These are phyloP conservation scores for Acleris cristana DNA, from an alignment of 2,888 invertebrate species.

Conservation along the genomic window DNA sequence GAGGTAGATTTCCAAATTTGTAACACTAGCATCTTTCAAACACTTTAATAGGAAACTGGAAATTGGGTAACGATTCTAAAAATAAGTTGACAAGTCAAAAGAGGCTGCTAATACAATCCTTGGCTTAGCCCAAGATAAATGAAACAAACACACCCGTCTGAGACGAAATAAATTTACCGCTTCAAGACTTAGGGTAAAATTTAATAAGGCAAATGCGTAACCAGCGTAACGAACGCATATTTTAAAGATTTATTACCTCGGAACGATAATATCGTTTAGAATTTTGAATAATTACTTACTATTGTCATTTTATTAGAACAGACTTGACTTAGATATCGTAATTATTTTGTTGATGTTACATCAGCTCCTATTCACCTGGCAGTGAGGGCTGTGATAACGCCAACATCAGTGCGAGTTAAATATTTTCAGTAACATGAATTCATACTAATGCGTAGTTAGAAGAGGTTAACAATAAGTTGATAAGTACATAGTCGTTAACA, in stretches of 20 bases:
- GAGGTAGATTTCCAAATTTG: too few species aligned
- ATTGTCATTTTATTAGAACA: background rate
- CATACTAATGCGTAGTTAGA: too few species aligned
- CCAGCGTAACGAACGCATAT: constrained; percentile 64
- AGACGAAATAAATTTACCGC: constrained; percentile 69
- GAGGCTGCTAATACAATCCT: constrained; percentile 64
- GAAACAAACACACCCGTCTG: constrained; percentile 52
- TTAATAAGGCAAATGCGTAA: constrained; percentile 75
- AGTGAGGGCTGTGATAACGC: too few species aligned
- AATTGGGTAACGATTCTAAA: background rate
- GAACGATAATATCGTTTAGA: constrained; percentile 14
- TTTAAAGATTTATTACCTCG: constrained; percentile 66
- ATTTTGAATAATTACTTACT: constrained; percentile 9
- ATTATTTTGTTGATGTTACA: too few species aligned
- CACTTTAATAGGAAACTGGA: background rate
- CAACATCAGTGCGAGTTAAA: too few species aligned
- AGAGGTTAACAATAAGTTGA: too few species aligned
- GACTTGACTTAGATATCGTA: too few species aligned
- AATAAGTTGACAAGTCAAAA: constrained; percentile 38
- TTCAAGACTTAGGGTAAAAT: constrained; percentile 65
- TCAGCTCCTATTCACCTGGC: too few species aligned
- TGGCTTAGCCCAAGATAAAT: constrained; percentile 51
- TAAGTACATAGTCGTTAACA: too few species aligned
- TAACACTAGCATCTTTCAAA: background rate
- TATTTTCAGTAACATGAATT: too few species aligned